Percentiles rank a stretch among this genome's conserved stretches.
phyloP scores from a whole-genome alignment of 2,113 vertebrate species.

The Australoheros scitulus region DNA sequence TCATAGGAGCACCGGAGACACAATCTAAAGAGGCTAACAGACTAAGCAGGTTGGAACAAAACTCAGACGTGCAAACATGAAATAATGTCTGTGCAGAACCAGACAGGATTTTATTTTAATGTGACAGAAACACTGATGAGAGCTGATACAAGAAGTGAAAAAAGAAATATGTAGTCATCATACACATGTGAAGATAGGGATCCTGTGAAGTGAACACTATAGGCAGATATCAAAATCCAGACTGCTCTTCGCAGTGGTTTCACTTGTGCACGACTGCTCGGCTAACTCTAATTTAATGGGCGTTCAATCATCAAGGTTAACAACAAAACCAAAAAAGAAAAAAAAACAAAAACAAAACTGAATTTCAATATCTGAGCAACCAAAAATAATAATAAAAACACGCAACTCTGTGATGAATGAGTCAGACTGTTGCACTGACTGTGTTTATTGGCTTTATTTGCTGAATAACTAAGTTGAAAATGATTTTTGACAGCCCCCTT shows the following conservation, averaged over 20 bases:
- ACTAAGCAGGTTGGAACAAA: conserved; percentile 28
- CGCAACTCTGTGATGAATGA: neutral
- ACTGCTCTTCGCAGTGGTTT: neutral
- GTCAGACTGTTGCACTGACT: neutral
- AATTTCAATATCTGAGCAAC: neutral
- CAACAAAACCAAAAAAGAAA: neutral
- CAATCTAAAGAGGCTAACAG: neutral
- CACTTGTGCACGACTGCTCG: neutral
- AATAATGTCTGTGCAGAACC: conserved; percentile 29
- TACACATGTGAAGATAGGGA: neutral
- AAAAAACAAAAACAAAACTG: neutral
- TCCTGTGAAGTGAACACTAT: neutral
- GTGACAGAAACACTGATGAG: neutral
- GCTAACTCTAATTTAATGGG: neutral
- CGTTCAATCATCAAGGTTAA: neutral
- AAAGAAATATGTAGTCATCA: neutral
- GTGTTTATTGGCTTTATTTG: neutral
- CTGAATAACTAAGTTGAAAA: neutral
- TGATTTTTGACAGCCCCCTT: neutral
- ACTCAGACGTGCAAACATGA: conserved; percentile 31
- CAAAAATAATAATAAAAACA: neutral
- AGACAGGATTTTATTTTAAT: conserved; percentile 27
- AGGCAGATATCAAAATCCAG: neutral
- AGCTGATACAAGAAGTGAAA: neutral
- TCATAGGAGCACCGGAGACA: neutral